A percentile compares a stretch with the other conserved stretches of the same genome.
phyloP scores from a whole-genome alignment of 2,797 vertebrate genomes.

The Neopelma chrysocephalum region DNA sequence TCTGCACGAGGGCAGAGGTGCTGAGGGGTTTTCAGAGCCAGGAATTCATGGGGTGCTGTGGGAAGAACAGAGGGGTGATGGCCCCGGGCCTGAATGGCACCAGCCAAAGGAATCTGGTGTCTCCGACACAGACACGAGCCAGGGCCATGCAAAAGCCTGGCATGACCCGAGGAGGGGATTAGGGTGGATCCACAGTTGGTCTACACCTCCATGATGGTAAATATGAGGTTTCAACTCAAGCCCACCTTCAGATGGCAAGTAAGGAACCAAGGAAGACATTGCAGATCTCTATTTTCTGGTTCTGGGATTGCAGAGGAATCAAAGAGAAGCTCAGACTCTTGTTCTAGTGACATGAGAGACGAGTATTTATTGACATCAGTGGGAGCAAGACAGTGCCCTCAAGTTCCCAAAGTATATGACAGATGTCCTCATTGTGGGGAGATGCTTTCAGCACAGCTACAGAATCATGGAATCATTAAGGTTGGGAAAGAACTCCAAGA shows the following conservation, averaged over 20 bases:
- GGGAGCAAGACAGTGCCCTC: not conserved
- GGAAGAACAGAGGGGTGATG: not conserved
- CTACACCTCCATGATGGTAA: rapidly evolving
- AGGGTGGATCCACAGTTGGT: not conserved
- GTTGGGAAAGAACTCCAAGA: not conserved
- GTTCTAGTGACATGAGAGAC: not conserved
- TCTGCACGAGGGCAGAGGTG: not conserved
- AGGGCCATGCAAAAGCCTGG: not conserved
- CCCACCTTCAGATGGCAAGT: not conserved
- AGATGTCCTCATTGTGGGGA: not conserved
- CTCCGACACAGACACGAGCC: not conserved
- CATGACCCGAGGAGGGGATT: not conserved
- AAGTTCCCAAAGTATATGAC: not conserved
- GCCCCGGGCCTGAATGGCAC: not conserved
- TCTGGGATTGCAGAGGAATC: not conserved
- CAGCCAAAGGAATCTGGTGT: not conserved
- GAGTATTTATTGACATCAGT: not conserved
- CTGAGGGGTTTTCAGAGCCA: not conserved
- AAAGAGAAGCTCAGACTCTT: not conserved
- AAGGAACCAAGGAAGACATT: not conserved
- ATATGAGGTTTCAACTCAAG: not conserved
- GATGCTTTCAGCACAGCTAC: not conserved
- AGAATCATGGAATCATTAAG: not conserved
- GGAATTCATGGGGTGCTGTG: not conserved
- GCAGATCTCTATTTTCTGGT: not conserved